These are phyloP conservation scores for Neomorphus geoffroyi DNA, from an alignment of 2,797 vertebrate genomes.

Conservation along the genomic window DNA sequence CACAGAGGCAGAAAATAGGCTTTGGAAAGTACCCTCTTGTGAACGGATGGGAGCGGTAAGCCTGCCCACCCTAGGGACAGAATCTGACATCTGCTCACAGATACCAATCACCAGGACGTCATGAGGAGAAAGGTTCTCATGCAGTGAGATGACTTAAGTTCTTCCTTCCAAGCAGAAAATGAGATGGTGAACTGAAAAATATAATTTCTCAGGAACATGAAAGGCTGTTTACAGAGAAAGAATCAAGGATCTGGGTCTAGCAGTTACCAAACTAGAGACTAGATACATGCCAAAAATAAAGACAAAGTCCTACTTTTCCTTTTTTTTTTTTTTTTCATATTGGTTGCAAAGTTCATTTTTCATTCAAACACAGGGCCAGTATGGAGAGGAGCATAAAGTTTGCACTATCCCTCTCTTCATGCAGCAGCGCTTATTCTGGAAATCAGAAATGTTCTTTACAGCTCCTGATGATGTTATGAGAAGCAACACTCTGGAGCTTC, in stretches of 20 bases:
- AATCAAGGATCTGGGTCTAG: neutral
- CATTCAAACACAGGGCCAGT: neutral
- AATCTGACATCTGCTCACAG: neutral
- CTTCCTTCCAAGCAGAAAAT: neutral
- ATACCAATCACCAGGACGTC: accelerated
- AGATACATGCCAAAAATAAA: neutral
- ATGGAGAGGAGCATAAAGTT: neutral
- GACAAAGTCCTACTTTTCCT: neutral
- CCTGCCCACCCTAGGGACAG: neutral
- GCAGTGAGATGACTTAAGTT: accelerated
- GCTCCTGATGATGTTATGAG: neutral
- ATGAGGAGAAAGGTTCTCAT: neutral
- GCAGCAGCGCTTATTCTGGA: neutral
- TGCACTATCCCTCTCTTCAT: neutral
- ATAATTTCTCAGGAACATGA: neutral
- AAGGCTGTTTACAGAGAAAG: neutral
- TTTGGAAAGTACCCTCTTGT: neutral
- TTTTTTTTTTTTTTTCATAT: neutral
- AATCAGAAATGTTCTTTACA: neutral
- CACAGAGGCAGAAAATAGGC: neutral
- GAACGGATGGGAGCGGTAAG: neutral
- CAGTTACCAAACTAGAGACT: neutral
- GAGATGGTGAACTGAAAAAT: neutral
- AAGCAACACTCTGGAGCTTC: neutral
- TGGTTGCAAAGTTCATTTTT: neutral